Evolutionary conservation across 1,140 invertebrate genomes (phyloP), one percentile per base, ranked within the genome.

Genomic region (Venustaconcha ellipsiformis): DNA sequence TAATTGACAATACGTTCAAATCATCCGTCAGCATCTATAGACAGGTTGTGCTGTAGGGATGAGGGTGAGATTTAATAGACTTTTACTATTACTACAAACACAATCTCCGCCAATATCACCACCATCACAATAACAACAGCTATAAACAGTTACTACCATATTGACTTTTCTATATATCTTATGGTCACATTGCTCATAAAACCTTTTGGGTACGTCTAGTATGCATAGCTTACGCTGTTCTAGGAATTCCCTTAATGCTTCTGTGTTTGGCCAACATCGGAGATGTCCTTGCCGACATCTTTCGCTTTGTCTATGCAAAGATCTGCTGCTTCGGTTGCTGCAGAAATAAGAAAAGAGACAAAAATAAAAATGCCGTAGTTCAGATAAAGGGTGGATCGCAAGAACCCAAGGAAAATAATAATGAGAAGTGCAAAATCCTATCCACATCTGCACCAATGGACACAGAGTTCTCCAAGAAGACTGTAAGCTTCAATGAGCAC

Each of bases 141-240:
- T 37, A 37, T 5, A 37, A 37, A n/a, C 37, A 6, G 6, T 5
- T 37, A 37, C 37, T 37, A 37, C 37, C 0, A 37, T 0, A 0
- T 37, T 37, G 37, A 3, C 37, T 37, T 37, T 65, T 71, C 55
- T 62, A 70, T 78, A 23, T 90, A 98, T 96, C 97, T 74, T 99
- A 99, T 88, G 97, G 97, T 3, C 97, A 99, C 86, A 95, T 97
- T 73, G 94, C 95, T 70, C 97, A 97, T 14, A 93, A 93, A 78
- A 98, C 96, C 0, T 92, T 94, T 76, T 94, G 93, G 92, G 98
- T 97, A 20, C 97, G 98, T 90, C 91, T 98, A 76, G 93, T 94
- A 57, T 99, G 97, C 17, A 97, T 99, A 84, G 91, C 97, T n/a
- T 99, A 99, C 90, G 96, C 97, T 1, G 96, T 99, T 60, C 94